phyloP scores from a whole-genome alignment of 2,888 invertebrate genomes.

The Caenorhabditis panamensis region DNA sequence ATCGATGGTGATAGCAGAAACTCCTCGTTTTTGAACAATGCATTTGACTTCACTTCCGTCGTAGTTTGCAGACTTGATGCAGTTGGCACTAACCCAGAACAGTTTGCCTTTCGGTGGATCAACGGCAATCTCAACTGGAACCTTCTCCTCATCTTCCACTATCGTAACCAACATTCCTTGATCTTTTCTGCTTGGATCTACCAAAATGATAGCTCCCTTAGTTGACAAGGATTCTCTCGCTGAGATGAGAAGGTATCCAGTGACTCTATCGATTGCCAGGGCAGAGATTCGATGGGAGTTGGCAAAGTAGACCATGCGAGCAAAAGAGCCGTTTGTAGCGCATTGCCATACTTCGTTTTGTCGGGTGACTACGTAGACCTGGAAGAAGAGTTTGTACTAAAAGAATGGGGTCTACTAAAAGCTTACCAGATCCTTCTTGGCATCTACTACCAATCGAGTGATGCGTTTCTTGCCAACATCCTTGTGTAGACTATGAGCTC shows the following conservation, averaged over 20 bases:
- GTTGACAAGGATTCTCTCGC: slow-evolving; percentile 37
- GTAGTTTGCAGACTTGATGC: slow-evolving; percentile 62
- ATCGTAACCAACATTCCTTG: slow-evolving; percentile 31
- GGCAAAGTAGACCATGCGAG: slow-evolving; percentile 85
- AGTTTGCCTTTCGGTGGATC: slow-evolving; percentile 62
- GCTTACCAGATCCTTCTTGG: slow-evolving; percentile 45
- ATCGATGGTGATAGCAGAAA: slow-evolving; percentile 59
- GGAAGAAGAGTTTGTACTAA: background rate
- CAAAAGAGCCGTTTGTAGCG: slow-evolving; percentile 86
- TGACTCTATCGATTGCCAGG: slow-evolving; percentile 55
- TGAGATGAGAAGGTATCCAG: slow-evolving; percentile 65
- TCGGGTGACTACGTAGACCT: slow-evolving; percentile 56
- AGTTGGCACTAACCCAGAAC: slow-evolving; percentile 65
- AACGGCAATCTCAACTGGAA: slow-evolving; percentile 55
- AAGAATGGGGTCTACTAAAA: background rate
- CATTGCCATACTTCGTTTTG: slow-evolving; percentile 83
- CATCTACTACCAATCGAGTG: slow-evolving; percentile 45
- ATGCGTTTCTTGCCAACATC: slow-evolving; percentile 46
- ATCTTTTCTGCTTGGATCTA: slow-evolving; percentile 31
- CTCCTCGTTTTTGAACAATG: slow-evolving; percentile 27
- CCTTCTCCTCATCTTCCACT: slow-evolving; percentile 56
- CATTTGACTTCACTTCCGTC: slow-evolving; percentile 58
- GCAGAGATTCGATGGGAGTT: slow-evolving; percentile 53
- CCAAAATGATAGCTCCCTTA: slow-evolving; percentile 51
- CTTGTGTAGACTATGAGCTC: slow-evolving; percentile 40